These are phyloP conservation scores for Anhinga anhinga DNA, from an alignment of 2,113 vertebrate genomes.

Conservation along the genomic window DNA sequence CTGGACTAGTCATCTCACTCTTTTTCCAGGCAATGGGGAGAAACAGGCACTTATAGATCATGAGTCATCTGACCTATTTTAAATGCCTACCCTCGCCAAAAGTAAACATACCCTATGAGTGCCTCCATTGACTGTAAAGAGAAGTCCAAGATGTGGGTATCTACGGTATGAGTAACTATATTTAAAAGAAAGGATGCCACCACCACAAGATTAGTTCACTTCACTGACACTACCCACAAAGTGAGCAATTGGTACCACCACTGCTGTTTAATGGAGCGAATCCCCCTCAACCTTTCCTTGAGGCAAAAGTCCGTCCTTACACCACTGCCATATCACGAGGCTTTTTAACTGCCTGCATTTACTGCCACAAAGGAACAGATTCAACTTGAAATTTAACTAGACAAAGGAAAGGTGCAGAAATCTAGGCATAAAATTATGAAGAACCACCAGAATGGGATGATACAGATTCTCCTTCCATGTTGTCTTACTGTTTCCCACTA, in stretches of 20 bases:
- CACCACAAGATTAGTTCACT: background rate
- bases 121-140: background rate
- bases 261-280: accelerated
- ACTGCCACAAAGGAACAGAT: background rate
- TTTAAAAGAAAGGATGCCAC: background rate
- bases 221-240: background rate
- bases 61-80: background rate
- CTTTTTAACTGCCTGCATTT: background rate
- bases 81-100: background rate
- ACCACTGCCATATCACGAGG: accelerated
- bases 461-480: background rate
- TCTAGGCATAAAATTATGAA: background rate
- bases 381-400: background rate
- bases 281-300: background rate
- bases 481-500: background rate
- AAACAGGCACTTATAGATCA: background rate
- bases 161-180: background rate
- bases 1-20: background rate
- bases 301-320: background rate
- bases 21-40: background rate
- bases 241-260: background rate
- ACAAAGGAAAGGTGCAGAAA: background rate
- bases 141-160: background rate
- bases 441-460: background rate
- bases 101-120: background rate